These are phyloP conservation scores for Sebastes itinus DNA, from an alignment of 2,797 vertebrate genomes.

Conservation along the genomic window DNA sequence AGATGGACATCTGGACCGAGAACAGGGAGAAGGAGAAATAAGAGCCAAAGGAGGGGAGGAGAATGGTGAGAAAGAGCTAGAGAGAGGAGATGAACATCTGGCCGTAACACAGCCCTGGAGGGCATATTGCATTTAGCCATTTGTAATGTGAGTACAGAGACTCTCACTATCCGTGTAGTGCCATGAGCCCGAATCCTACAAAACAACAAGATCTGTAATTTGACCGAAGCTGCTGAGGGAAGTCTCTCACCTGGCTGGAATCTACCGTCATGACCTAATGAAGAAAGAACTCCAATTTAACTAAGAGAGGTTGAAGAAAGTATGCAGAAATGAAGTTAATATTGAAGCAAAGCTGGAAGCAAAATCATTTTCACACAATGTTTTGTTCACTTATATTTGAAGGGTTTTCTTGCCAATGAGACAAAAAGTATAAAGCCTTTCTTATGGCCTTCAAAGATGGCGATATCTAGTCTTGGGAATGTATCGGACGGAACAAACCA, in stretches of 20 bases:
- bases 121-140: conserved; percentile 33
- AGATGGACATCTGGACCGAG: conserved; percentile 64
- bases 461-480: neutral
- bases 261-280: neutral
- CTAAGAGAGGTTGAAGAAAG: neutral
- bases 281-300: neutral
- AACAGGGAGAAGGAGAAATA: conserved; percentile 4
- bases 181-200: neutral
- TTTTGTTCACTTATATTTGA: neutral
- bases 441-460: no score
- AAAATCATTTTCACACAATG: neutral
- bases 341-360: neutral
- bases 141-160: conserved; percentile 36
- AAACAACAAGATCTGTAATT: neutral
- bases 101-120: conserved; percentile 44
- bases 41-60: conserved; percentile 15
- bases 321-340: no score
- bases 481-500: no score
- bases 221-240: neutral
- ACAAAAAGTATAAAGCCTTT: no score
- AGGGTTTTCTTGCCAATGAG: neutral
- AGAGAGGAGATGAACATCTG: conserved; percentile 58
- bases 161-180: neutral
- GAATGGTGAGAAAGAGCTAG: conserved; percentile 12
- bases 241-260: neutral